Evolutionary conservation across 2,888 invertebrate genomes (phyloP).

Genomic region (Sminthurinus aureus): DNA sequence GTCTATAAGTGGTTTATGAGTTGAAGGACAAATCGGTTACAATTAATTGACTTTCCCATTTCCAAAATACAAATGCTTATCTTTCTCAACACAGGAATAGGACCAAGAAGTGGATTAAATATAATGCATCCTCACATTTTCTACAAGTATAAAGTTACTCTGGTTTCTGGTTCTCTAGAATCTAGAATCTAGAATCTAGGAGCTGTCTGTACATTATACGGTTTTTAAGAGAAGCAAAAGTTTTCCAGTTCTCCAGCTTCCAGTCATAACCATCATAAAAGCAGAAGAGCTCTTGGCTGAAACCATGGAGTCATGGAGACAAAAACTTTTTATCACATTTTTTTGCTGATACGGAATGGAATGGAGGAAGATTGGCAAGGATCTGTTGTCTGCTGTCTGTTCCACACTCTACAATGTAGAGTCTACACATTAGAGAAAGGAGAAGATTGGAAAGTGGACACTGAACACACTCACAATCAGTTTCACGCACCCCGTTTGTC

Average conservation of each 20-base stretch:
- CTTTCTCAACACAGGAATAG: too few relatives aligned
- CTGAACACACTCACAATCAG: not conserved
- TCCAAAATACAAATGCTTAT: too few relatives aligned
- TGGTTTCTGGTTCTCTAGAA: not conserved
- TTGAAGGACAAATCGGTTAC: too few relatives aligned
- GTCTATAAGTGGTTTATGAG: too few relatives aligned
- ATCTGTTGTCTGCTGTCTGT: too few relatives aligned
- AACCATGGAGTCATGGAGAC: not conserved
- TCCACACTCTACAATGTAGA: too few relatives aligned
- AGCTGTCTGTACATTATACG: not conserved
- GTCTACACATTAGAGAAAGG: not conserved
- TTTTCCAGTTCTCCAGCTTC: not conserved
- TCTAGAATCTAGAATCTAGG: not conserved
- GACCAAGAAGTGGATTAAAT: too few relatives aligned
- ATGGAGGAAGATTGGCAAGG: not conserved
- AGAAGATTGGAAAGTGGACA: not conserved
- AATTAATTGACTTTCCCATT: too few relatives aligned
- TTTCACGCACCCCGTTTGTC: slow-evolving; percentile 2
- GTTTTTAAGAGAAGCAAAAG: not conserved
- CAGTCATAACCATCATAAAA: not conserved
- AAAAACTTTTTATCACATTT: not conserved
- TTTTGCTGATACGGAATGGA: too few relatives aligned
- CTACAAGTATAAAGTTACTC: too few relatives aligned
- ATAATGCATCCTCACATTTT: too few relatives aligned
- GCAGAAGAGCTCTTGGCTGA: not conserved